phyloP scores from a whole-genome alignment of 1,140 invertebrate genomes.

The Listronotus bonariensis region DNA sequence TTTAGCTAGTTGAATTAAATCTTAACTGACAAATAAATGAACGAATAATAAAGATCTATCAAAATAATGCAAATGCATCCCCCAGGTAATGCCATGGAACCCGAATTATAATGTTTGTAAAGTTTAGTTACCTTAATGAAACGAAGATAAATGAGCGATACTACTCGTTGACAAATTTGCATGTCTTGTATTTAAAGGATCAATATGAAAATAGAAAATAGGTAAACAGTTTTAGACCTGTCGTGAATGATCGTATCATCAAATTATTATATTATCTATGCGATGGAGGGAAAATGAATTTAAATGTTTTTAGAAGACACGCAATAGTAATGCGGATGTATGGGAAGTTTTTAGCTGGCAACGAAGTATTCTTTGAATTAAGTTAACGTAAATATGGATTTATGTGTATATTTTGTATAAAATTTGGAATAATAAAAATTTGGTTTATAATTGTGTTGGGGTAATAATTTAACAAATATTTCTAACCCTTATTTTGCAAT shows the following conservation, averaged over 20 bases:
- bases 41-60: no score
- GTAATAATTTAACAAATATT: no score
- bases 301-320: slow-evolving; percentile 19
- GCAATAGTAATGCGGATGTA: slow-evolving; percentile 20
- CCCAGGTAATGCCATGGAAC: no score
- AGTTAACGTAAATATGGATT: no score
- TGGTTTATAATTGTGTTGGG: no score
- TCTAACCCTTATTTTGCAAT: no score
- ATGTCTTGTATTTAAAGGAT: slow-evolving; percentile 19
- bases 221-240: slow-evolving; percentile 30
- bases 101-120: neutral
- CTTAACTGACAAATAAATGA: no score
- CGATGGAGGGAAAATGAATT: slow-evolving; percentile 22
- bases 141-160: neutral
- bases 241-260: slow-evolving; percentile 32
- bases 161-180: slow-evolving; percentile 22
- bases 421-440: no score
- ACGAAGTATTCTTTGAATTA: neutral
- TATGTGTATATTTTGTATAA: no score
- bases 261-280: slow-evolving; percentile 29
- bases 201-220: slow-evolving; percentile 25
- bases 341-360: neutral
- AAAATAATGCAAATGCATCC: no score
- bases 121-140: neutral
- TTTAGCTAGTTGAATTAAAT: no score